Conservation (phyloP, 2,888 invertebrate species). For the Phaonia tiefii region DNA sequence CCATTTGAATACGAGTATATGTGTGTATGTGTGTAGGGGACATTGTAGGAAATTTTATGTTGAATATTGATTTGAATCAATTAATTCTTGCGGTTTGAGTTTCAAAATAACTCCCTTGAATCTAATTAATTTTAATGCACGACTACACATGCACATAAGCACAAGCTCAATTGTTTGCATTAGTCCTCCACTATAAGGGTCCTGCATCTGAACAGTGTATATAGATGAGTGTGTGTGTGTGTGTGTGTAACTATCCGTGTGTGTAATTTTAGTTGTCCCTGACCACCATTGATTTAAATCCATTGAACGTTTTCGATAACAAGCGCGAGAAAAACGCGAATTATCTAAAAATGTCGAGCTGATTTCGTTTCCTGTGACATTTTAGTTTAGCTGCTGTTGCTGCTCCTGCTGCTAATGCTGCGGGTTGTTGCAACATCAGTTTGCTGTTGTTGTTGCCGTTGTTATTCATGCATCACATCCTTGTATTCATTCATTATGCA, state of each 20-base stretch:
- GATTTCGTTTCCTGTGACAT: constrained; percentile 62
- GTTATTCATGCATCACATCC: constrained; percentile 47
- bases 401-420: constrained; percentile 14
- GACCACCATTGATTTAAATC: constrained; percentile 69
- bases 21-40: constrained; percentile 28
- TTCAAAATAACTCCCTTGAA: constrained; percentile 80
- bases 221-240: constrained; percentile 30
- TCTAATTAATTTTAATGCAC: constrained; percentile 81
- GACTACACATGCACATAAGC: constrained; percentile 69
- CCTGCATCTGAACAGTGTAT: constrained; percentile 3
- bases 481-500: constrained; percentile 64
- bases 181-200: constrained; percentile 40
- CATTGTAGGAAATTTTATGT: constrained; percentile 64
- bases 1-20: constrained; percentile 13
- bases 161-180: constrained; percentile 59
- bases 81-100: constrained; percentile 80
- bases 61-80: constrained; percentile 81
- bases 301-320: constrained; percentile 53
- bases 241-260: not conserved
- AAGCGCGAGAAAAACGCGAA: constrained; percentile 24
- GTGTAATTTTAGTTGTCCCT: constrained; percentile 58
- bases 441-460: constrained; percentile 30
- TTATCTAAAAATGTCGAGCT: constrained; percentile 58
- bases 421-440: constrained; percentile 17
- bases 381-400: constrained; percentile 1